Base-by-base conservation (phyloP, 2,113 vertebrate genomes). In the Nannospalax galili region DNA sequence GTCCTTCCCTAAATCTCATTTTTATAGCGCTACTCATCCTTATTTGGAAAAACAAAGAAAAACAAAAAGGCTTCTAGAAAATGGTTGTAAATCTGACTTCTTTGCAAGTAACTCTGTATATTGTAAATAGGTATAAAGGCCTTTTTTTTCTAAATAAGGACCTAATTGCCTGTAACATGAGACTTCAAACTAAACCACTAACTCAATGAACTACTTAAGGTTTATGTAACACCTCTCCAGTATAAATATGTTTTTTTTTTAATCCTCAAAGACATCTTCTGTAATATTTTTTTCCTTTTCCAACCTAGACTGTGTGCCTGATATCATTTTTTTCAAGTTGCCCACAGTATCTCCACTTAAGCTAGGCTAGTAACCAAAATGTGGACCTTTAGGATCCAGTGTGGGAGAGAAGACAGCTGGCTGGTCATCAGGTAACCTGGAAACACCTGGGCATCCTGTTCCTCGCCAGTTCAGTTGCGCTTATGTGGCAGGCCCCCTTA, bases 121-220 rank as follows among this genome's bases (percentile, higher is more conserved):
- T 98, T 99, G 99, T 99, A 99, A 99, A 99, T 99, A 99, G 78
- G 69, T 98, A 97, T 98, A 98, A 99, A 92, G 98, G 98, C 99
- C 99, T 99, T 99, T 99, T 99, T 94, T 99, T 99, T 99, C 98
- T 98, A 98, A 98, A 98, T 98, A 98, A 98, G 97, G 98, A 99
- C 95, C 98, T 98, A 98, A 98, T 98, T 98, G 99, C 98, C 98
- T 99, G 99, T 99, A 99, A 99, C 97, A 98, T 98, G 98, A 98
- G 98, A 99, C 97, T 98, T 98, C 98, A 98, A 98, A 99, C 98
- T 98, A 99, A 97, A 99, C 98, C 98, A 98, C 99, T 99, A 97
- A 98, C 93, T 96, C 95, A 92, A 20, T 92, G 96, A 94, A 95
- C 90, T 90, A 60, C 87, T 80, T 95, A 80, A 74, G 97, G 98